A percentile compares a stretch with the other conserved stretches of the same genome.
Conservation (phyloP, 2,113 vertebrate species). For the Toxotes jaculatrix region DNA sequence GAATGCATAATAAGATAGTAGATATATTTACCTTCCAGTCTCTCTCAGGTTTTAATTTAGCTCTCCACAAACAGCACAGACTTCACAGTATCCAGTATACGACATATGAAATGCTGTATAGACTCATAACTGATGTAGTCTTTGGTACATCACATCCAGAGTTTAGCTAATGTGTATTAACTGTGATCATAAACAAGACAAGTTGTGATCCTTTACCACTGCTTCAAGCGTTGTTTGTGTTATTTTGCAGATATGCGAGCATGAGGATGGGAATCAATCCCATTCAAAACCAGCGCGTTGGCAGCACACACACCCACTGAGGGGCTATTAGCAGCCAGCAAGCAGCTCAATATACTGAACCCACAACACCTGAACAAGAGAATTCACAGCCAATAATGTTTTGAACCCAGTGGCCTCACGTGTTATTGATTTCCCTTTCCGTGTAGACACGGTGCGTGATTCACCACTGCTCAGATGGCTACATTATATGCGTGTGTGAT, state of each 20-base stretch:
- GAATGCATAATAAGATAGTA: no score
- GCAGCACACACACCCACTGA: slow-evolving; percentile 7
- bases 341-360: slow-evolving; percentile 66
- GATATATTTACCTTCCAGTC: not conserved
- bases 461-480: slow-evolving; percentile 14
- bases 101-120: not conserved
- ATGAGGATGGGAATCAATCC: slow-evolving; percentile 34
- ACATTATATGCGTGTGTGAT: not conserved
- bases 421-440: slow-evolving; percentile 54
- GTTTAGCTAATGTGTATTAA: not conserved
- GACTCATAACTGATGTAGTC: not conserved
- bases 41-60: not conserved
- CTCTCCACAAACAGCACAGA: not conserved
- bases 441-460: slow-evolving; percentile 36
- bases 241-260: slow-evolving; percentile 16
- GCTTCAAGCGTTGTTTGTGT: slow-evolving; percentile 6
- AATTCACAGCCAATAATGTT: slow-evolving; percentile 60
- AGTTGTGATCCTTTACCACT: not conserved
- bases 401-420: slow-evolving; percentile 48
- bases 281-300: slow-evolving; percentile 15
- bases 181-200: not conserved
- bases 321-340: slow-evolving; percentile 52
- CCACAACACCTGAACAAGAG: slow-evolving; percentile 58
- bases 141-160: no score
- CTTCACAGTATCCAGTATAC: not conserved